Conservation (phyloP, 2,888 invertebrate genomes). For the Oxycera nigricornis region DNA sequence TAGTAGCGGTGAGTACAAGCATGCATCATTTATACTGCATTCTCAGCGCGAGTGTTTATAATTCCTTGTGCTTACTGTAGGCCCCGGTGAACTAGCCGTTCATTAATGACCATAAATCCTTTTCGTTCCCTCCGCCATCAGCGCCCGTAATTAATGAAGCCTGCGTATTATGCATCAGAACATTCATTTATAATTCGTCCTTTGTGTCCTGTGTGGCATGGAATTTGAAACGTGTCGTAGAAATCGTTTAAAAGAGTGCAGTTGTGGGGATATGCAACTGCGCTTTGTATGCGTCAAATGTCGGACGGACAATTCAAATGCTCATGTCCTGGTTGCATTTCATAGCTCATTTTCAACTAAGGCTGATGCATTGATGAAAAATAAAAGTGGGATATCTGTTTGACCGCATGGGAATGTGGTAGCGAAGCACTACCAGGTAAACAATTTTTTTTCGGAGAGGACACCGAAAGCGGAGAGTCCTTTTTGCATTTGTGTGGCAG, state of each 20-base stretch:
- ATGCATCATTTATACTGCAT: constrained; percentile 2
- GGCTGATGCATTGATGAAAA: not conserved
- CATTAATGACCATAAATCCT: not conserved
- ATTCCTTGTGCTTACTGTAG: not conserved
- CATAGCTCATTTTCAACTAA: not conserved
- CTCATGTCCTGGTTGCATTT: not conserved
- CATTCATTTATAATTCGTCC: not conserved
- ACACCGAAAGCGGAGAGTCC: not conserved
- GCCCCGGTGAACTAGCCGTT: not conserved
- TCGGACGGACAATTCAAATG: not conserved
- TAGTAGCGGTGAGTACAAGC: constrained; percentile 9
- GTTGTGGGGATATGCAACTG: not conserved
- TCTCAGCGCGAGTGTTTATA: not conserved
- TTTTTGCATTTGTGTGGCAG: not conserved
- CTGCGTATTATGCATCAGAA: not conserved
- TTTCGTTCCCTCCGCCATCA: not conserved
- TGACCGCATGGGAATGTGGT: not conserved
- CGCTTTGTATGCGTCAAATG: constrained; percentile 1
- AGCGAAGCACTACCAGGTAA: not conserved
- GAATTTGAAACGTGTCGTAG: not conserved
- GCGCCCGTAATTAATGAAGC: not conserved
- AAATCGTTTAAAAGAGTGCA: not conserved
- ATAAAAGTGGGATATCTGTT: not conserved
- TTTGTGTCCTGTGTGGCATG: not conserved
- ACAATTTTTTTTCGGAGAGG: not conserved